These are phyloP conservation scores for Lagocephalus sceleratus DNA, from an alignment of 2,797 vertebrate species.

Conservation along the genomic window DNA sequence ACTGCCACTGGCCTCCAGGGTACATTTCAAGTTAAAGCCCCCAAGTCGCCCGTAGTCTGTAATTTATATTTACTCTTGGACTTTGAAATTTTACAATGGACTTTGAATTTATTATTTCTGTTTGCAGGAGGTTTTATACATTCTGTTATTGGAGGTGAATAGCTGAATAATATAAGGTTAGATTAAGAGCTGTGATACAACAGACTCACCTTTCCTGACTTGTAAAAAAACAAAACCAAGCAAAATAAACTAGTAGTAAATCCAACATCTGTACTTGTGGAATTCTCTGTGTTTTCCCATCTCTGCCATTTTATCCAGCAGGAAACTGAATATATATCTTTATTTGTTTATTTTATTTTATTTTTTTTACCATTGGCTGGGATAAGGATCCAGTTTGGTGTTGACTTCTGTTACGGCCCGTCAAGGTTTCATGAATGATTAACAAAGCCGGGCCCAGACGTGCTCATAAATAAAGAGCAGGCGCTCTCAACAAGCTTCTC, in stretches of 20 bases:
- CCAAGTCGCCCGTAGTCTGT: neutral
- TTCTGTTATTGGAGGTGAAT: slow-evolving; percentile 57
- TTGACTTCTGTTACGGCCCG: slow-evolving; percentile 66
- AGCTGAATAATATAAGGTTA: slow-evolving; percentile 41
- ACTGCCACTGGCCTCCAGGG: slow-evolving; percentile 26
- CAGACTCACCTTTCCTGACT: slow-evolving; percentile 31
- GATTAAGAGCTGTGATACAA: slow-evolving; percentile 29
- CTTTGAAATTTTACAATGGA: slow-evolving; percentile 41
- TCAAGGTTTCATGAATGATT: slow-evolving; percentile 80
- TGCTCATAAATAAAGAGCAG: slow-evolving; percentile 82
- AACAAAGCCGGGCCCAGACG: slow-evolving; percentile 69
- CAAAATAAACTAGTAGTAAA: too few relatives aligned
- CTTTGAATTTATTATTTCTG: slow-evolving; percentile 34
- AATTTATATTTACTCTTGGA: slow-evolving; percentile 52
- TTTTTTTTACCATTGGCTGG: slow-evolving; percentile 35
- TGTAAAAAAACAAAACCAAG: too few relatives aligned
- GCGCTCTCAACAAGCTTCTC: slow-evolving; percentile 63
- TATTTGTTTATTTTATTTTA: slow-evolving; percentile 2
- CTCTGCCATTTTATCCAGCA: slow-evolving; percentile 11
- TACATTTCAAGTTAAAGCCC: slow-evolving; percentile 53
- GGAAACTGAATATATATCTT: too few relatives aligned
- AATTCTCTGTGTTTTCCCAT: too few relatives aligned
- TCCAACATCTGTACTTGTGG: too few relatives aligned
- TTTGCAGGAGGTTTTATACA: slow-evolving; percentile 42
- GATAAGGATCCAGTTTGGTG: slow-evolving; percentile 61